Base-by-base conservation (phyloP, 2,888 invertebrate species). In the Melanotus villosus region DNA sequence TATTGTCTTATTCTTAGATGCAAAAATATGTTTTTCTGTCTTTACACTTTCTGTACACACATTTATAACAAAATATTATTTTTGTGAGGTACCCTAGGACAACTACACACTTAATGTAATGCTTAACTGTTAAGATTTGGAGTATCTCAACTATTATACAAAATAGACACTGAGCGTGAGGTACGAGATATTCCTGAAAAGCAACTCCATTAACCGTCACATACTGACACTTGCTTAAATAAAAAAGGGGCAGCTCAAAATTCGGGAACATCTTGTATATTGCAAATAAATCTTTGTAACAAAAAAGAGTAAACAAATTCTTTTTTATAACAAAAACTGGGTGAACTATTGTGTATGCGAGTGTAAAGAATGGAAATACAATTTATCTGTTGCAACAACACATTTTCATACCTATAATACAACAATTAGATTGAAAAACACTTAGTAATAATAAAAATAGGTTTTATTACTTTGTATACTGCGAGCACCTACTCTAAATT, bases 1-100 rank as follows among this genome's bases (percentile, higher is more conserved):
- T 72, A 71, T 71, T 71, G 71, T 74, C 72, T 72, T 74, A 74
- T 67, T 71, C 59, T 68, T 69, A 74, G 68, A 67, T 69, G 69
- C 64, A 69, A 73, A 74, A 74, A 74, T 71, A 72, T 64, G 59
- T 70, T 70, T 58, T 66, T 66, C 70, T 70, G 66, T 67, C 70
- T 70, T 67, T 64, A 70, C 66, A 70, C 70, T 70, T 63, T 62
- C 63, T 70, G 64, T 67, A 66, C 65, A 66, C 65, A 67, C 65
- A 68, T 69, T 64, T 62, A 54, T 71, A 63, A 70, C 70, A 74
- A 74, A 74, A 74, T 74, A 74, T 70, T 74, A 58, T 36, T 67
- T 71, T 66, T 57, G 63, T 70, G 65, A 66, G 66, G 66, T 70
- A 58, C 41, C 38, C 47, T 64, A 64, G 36, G 32, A 12, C 26